Conservation (phyloP, 2,888 invertebrate species). For the Eristalis tenax region DNA sequence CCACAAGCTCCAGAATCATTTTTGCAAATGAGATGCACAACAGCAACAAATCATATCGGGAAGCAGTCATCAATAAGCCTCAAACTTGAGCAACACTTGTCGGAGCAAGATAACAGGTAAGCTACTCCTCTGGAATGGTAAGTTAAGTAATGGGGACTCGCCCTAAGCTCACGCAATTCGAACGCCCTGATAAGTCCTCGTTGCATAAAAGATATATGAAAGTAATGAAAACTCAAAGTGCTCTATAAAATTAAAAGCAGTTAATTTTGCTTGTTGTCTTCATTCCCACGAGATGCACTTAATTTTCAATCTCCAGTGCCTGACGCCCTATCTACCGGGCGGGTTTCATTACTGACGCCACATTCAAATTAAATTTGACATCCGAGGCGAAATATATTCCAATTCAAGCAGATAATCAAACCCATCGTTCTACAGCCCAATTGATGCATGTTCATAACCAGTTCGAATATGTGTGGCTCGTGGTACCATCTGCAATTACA, state of each 20-base stretch:
- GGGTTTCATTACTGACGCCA: conserved; percentile 1
- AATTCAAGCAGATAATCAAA: background rate
- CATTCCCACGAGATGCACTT: conserved; percentile 6
- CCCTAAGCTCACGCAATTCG: too few species aligned
- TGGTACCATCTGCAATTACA: conserved; percentile 64
- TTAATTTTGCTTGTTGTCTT: background rate
- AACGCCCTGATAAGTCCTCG: background rate
- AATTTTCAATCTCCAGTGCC: conserved; percentile 6
- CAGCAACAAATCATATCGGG: background rate
- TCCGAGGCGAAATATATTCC: conserved; percentile 7
- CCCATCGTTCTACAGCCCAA: conserved; percentile 6
- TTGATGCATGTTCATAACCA: conserved; percentile 11
- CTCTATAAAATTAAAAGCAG: conserved; percentile 11
- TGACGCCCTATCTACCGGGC: background rate
- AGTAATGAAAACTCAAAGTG: background rate
- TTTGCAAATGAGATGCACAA: background rate
- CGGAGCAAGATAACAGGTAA: background rate
- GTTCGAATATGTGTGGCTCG: conserved; percentile 14
- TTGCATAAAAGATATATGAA: background rate
- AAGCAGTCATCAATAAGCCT: background rate
- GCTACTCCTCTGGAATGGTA: too few species aligned
- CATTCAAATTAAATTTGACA: conserved; percentile 32
- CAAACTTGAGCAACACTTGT: background rate
- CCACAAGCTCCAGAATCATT: background rate
- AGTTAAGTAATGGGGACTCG: too few species aligned